Evolutionary conservation across 2,113 vertebrate genomes (phyloP).

Genomic region (Myrmecobius fasciatus): DNA sequence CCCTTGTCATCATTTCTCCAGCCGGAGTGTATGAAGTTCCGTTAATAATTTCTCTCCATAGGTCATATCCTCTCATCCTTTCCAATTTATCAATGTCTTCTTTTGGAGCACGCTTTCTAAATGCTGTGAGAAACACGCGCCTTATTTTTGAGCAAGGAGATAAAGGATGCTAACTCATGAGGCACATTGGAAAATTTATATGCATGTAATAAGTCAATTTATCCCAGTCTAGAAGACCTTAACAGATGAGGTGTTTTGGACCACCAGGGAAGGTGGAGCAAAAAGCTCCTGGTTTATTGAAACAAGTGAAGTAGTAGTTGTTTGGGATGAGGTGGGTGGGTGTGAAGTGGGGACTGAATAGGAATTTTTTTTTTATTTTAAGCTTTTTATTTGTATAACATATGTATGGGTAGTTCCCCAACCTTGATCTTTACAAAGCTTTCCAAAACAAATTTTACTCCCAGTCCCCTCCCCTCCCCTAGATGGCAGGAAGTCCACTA

Average conservation of each 20-base stretch:
- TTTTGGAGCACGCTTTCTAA: conserved; percentile 70
- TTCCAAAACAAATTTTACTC: too few species aligned
- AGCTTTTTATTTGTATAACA: too few species aligned
- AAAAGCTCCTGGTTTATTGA: conserved; percentile 11
- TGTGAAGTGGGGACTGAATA: too few species aligned
- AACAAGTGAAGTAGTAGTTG: neutral
- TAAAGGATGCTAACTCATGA: conserved; percentile 65
- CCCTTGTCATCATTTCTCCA: conserved; percentile 46
- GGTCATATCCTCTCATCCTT: conserved; percentile 74
- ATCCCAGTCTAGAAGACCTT: conserved; percentile 42
- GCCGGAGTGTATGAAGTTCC: conserved; percentile 62
- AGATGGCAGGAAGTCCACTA: too few species aligned
- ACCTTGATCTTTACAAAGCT: too few species aligned
- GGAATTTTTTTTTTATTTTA: too few species aligned
- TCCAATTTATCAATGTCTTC: conserved; percentile 76
- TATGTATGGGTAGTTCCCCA: too few species aligned
- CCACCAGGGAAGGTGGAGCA: conserved; percentile 47
- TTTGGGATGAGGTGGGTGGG: neutral
- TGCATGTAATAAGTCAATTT: conserved; percentile 42
- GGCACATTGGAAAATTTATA: conserved; percentile 66
- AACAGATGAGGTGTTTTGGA: conserved; percentile 44
- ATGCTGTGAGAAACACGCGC: conserved; percentile 56
- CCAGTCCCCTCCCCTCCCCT: too few species aligned
- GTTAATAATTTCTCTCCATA: conserved; percentile 76
- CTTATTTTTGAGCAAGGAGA: conserved; percentile 70